Evolutionary conservation across 2,797 vertebrate genomes (phyloP).

Genomic region (Alosa sapidissima): DNA sequence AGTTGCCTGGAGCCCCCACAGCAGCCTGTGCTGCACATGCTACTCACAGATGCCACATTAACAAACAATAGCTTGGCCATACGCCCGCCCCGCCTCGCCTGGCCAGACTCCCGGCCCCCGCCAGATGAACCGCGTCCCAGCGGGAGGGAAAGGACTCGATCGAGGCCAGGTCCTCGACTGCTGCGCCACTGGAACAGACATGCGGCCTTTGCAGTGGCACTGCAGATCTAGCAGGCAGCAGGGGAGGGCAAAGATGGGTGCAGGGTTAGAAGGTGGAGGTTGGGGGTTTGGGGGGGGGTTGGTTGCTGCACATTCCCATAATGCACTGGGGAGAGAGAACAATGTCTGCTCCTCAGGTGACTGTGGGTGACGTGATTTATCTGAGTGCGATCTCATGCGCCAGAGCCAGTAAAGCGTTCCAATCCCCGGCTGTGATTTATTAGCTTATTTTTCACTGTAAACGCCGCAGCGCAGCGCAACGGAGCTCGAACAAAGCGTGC

Average conservation of each 20-base stretch:
- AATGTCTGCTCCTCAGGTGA: slow-evolving; percentile 39
- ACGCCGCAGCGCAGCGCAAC: slow-evolving; percentile 27
- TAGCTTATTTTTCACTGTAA: slow-evolving; percentile 48
- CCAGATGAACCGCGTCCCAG: background rate
- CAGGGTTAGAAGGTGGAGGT: background rate
- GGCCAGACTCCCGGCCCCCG: background rate
- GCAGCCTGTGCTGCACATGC: background rate
- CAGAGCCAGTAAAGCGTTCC: background rate
- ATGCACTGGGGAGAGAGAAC: slow-evolving; percentile 11
- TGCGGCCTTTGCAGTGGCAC: background rate
- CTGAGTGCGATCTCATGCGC: slow-evolving; percentile 27
- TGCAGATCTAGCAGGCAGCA: background rate
- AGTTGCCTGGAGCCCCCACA: background rate
- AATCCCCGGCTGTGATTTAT: slow-evolving; percentile 45
- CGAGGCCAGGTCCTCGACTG: background rate
- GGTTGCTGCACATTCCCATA: background rate
- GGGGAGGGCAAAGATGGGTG: background rate
- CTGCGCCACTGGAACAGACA: background rate
- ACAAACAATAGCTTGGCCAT: slow-evolving; percentile 1
- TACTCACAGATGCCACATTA: slow-evolving; percentile 22
- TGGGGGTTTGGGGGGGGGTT: background rate
- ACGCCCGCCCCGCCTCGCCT: background rate
- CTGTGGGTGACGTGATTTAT: slow-evolving; percentile 38
- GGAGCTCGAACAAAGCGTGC: slow-evolving; percentile 31
- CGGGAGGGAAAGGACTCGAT: background rate